Conservation (phyloP, 2,113 vertebrate species). For the Aspidoscelis tigris region DNA sequence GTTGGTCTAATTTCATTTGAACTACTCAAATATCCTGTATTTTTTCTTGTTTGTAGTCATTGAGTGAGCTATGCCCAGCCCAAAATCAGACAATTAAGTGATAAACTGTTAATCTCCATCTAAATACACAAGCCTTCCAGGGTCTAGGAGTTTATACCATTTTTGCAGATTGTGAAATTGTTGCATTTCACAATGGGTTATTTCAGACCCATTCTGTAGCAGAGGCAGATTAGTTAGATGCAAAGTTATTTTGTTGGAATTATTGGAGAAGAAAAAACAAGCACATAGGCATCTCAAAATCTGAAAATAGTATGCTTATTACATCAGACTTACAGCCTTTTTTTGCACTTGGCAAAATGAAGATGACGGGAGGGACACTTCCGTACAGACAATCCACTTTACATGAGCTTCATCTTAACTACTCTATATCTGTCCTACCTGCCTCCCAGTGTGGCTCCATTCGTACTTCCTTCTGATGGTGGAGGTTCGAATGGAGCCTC, state of each 20-base stretch:
- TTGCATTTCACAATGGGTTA: background rate
- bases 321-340: too few species aligned
- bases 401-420: too few species aligned
- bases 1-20: conserved; percentile 64
- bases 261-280: too few species aligned
- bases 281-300: too few species aligned
- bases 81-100: conserved; percentile 24
- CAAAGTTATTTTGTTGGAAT: background rate
- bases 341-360: too few species aligned
- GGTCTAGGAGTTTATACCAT: conserved; percentile 14
- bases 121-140: background rate
- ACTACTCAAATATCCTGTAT: conserved; percentile 59
- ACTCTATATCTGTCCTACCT: too few species aligned
- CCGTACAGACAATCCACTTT: too few species aligned
- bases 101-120: background rate
- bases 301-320: too few species aligned
- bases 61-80: conserved; percentile 27
- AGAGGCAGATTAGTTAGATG: background rate
- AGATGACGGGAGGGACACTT: too few species aligned
- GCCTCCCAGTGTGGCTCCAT: too few species aligned
- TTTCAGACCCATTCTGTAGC: conserved; percentile 34
- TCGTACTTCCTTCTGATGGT: too few species aligned
- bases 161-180: conserved; percentile 34
- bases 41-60: conserved; percentile 58
- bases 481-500: too few species aligned